Percentiles rank a stretch among this genome's conserved stretches.
Conservation (phyloP, 2,113 vertebrate species). For the Pandion haliaetus region DNA sequence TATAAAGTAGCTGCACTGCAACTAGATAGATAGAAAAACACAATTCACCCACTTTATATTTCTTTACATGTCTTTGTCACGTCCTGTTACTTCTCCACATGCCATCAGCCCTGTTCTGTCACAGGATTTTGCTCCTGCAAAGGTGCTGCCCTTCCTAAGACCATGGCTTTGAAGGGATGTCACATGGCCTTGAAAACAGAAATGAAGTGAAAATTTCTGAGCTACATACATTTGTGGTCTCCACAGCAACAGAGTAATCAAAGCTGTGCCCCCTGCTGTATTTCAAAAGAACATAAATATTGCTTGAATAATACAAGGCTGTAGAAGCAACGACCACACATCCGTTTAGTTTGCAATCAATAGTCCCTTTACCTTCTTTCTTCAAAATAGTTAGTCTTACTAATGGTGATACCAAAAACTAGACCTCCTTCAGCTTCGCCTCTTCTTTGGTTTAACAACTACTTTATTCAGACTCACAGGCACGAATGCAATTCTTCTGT, state of each 20-base stretch:
- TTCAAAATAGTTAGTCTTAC: background rate
- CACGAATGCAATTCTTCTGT: background rate
- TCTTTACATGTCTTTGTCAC: background rate
- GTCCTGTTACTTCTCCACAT: background rate
- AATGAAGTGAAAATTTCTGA: background rate
- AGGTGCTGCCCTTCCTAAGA: background rate
- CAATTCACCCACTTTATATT: background rate
- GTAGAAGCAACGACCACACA: background rate
- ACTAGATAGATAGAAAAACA: background rate
- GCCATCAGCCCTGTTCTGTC: background rate
- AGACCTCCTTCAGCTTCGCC: background rate
- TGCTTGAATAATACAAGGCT: background rate
- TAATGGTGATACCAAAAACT: background rate
- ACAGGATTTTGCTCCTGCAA: background rate
- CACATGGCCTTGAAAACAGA: background rate
- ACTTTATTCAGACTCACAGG: background rate
- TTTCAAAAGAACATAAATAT: background rate
- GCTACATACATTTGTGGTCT: background rate
- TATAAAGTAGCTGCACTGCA: background rate
- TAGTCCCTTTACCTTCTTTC: background rate
- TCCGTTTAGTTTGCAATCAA: background rate
- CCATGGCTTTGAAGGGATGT: background rate
- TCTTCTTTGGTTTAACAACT: background rate
- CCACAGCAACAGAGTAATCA: slow-evolving; percentile 2
- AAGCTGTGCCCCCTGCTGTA: background rate